Conservation (phyloP, 2,888 invertebrate species). For the Pogonocherus hispidulus region DNA sequence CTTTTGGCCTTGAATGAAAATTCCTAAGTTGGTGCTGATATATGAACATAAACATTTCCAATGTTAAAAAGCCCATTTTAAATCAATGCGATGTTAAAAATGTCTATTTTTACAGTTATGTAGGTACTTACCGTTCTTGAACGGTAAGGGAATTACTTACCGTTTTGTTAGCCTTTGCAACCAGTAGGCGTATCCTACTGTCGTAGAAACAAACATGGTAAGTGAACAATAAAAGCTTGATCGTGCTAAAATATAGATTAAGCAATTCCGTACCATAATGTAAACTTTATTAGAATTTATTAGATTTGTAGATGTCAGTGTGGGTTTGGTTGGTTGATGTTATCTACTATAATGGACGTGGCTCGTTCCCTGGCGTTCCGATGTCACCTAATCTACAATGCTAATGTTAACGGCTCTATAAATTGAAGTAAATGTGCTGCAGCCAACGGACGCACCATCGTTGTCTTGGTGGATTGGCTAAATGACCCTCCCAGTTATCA, state of each 20-base stretch:
- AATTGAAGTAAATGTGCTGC: conserved; percentile 57
- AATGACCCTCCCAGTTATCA: conserved; percentile 53
- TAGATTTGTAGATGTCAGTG: conserved; percentile 35
- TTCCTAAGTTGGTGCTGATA: no score
- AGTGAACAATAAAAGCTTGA: not conserved
- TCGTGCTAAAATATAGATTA: not conserved
- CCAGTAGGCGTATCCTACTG: no score
- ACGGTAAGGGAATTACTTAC: no score
- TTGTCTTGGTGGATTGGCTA: conserved; percentile 51
- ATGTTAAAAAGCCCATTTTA: no score
- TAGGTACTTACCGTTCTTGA: no score
- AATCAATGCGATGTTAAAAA: no score
- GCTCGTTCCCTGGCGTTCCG: conserved; percentile 43
- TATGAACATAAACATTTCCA: no score
- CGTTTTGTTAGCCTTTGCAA: no score
- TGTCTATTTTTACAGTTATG: no score
- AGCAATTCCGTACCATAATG: conserved; percentile 22
- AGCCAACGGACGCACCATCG: conserved; percentile 53
- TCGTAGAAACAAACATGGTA: not conserved
- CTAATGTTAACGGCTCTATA: conserved; percentile 62
- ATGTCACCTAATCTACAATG: conserved; percentile 61
- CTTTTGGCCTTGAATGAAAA: no score
- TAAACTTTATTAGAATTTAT: conserved; percentile 38
- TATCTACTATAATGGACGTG: conserved; percentile 52
- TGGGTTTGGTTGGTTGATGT: conserved; percentile 45